Base-by-base conservation (phyloP, 2,888 invertebrate species). In the Ornithoptera priamus region DNA sequence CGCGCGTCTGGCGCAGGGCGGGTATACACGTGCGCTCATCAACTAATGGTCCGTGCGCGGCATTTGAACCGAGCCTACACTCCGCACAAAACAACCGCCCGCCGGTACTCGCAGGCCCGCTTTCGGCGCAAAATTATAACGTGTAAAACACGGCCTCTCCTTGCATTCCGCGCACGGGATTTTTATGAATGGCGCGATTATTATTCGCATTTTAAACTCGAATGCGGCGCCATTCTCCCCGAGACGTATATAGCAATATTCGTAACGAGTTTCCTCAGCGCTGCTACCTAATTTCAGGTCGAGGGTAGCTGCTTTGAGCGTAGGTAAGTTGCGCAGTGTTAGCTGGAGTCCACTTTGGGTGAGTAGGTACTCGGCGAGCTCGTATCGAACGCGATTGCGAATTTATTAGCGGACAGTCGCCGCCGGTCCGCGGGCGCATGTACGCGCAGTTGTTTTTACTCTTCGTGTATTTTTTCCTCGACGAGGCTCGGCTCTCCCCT, bases 1-100 rank as follows among this genome's bases (percentile, higher is more conserved):
- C 80, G 80, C 77, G 83, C 79, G 81, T 77, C 82, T 82, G 81
- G 79, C 82, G 83, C 83, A 83, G 87, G 86, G 85, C 85, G 85
- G 82, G 86, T 81, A 84, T 81, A 84, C 89, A 89, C 89, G 88
- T 86, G 89, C 89, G 78, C 79, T 93, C 93, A 93, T 93, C 93
- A 93, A 90, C 93, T 93, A 93, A 93, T 93, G 93, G 93, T 88
- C 93, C 93, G 90, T 93, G 87, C 91, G 89, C 91, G 90, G 90
- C 91, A 91, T 91, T 90, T 92, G 92, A 92, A 92, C 92, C 88
- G 89, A 89, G 88, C 88, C 91, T 90, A 89, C 89, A 87, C 89
- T 88, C 89, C 77, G 82, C 82, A 89, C 85, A 89, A 89, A 90
- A 88, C 88, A 89, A 84, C 85, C 83, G 84, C 82, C 88, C 79